phyloP scores from a whole-genome alignment of 2,888 invertebrate genomes.

The Acrobasis suavella region DNA sequence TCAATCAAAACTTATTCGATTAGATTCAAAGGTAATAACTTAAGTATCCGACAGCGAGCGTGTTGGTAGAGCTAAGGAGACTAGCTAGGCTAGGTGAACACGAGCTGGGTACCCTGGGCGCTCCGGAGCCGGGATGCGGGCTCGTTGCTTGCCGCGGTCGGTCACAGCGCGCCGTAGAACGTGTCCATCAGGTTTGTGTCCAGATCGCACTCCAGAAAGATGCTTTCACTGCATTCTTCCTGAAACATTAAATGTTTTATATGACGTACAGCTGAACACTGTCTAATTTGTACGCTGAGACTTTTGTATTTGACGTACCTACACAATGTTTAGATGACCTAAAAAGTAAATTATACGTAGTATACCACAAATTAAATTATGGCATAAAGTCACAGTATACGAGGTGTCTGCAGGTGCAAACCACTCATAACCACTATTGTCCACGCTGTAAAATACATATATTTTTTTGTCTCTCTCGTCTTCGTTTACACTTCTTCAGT shows the following conservation, averaged over 20 bases:
- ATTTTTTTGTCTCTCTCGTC: no score
- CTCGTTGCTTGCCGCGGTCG: constrained; percentile 12
- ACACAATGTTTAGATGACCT: no score
- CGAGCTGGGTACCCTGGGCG: background rate
- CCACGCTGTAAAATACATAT: no score
- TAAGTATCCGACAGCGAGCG: constrained; percentile 23
- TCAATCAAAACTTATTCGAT: constrained; percentile 23
- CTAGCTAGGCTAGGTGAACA: background rate
- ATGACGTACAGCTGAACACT: background rate
- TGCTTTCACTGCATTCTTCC: constrained; percentile 75
- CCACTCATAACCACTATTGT: no score
- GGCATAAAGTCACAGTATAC: no score
- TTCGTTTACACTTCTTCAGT: no score
- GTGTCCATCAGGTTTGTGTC: constrained; percentile 74
- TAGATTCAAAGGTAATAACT: constrained; percentile 21
- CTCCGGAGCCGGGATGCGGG: background rate
- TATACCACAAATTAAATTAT: no score
- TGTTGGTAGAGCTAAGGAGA: constrained; percentile 1
- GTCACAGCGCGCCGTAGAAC: constrained; percentile 75
- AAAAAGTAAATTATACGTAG: no score
- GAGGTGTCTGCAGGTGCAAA: no score
- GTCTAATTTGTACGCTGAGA: no score
- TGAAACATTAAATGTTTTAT: constrained; percentile 39
- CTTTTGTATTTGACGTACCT: no score
- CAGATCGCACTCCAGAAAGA: constrained; percentile 75